Percentiles rank a stretch among this genome's conserved stretches.
Evolutionary conservation across 2,888 invertebrate genomes (phyloP).

Genomic region (Drosophila testacea): DNA sequence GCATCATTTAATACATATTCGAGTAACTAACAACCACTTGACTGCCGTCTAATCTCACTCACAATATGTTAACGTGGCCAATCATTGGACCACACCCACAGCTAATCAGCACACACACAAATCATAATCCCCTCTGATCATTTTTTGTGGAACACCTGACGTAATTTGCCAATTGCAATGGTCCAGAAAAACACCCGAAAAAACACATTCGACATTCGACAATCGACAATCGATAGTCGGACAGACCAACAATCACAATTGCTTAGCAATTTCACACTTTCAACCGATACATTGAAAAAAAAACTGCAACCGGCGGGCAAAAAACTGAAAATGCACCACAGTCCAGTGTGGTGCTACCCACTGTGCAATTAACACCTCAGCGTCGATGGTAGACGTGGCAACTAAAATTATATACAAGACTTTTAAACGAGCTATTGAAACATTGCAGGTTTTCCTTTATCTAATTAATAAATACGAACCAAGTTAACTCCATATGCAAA

Average conservation of each 20-base stretch:
- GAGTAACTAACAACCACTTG: conserved; percentile 34
- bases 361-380: conserved; percentile 82
- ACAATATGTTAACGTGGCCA: conserved; percentile 61
- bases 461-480: conserved; percentile 76
- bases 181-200: conserved; percentile 44
- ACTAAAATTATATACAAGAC: conserved; percentile 71
- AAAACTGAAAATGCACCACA: conserved; percentile 17
- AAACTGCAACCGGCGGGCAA: conserved; percentile 69
- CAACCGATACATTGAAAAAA: conserved; percentile 56
- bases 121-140: conserved; percentile 55
- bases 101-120: conserved; percentile 75
- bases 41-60: conserved; percentile 46
- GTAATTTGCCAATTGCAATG: conserved; percentile 74
- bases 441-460: conserved; percentile 44
- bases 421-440: conserved; percentile 59
- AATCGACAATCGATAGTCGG: conserved; percentile 49
- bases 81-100: conserved; percentile 71
- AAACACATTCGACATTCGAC: conserved; percentile 17
- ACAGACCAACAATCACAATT: conserved; percentile 71
- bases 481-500: conserved; percentile 54
- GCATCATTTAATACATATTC: conserved; percentile 23
- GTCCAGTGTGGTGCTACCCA: conserved; percentile 61
- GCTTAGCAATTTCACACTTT: conserved; percentile 81
- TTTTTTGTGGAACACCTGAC: conserved; percentile 67
- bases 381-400: conserved; percentile 41